These are phyloP conservation scores for Apoderus coryli DNA, from an alignment of 2,888 invertebrate genomes.

Conservation along the genomic window DNA sequence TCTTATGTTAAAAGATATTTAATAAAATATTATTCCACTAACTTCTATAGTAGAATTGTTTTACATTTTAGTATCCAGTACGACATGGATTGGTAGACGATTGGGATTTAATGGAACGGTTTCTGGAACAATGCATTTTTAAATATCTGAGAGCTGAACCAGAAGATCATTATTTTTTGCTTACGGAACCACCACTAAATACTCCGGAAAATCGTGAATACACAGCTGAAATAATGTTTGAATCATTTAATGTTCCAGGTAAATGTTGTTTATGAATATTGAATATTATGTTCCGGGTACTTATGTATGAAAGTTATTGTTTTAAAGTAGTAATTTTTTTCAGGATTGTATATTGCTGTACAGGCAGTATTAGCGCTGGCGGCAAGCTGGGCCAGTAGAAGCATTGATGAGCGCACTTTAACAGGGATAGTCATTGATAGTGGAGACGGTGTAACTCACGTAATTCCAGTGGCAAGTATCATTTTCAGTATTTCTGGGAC, in stretches of 20 bases:
- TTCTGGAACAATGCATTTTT: slow-evolving; percentile 97
- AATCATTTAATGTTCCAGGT: slow-evolving; percentile 99
- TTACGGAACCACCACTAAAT: slow-evolving; percentile 97
- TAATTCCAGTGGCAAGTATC: slow-evolving; percentile 88
- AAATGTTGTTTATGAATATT: too few species aligned
- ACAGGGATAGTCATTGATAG: slow-evolving; percentile 98
- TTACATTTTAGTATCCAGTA: slow-evolving; percentile 73
- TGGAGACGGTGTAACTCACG: slow-evolving; percentile 99
- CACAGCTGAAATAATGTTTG: slow-evolving; percentile 98
- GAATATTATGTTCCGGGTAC: too few species aligned
- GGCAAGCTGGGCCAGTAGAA: slow-evolving; percentile 93
- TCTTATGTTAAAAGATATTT: too few species aligned
- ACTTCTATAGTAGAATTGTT: not conserved
- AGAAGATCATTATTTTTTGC: slow-evolving; percentile 95
- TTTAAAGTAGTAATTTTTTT: too few species aligned
- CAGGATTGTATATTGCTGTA: slow-evolving; percentile 98
- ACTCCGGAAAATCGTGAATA: slow-evolving; percentile 97
- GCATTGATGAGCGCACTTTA: slow-evolving; percentile 78
- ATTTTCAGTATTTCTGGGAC: too few species aligned
- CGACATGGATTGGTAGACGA: slow-evolving; percentile 98
- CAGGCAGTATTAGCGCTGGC: slow-evolving; percentile 97
- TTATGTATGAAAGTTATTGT: too few species aligned
- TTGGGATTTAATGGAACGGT: slow-evolving; percentile 99
- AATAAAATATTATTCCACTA: not conserved
- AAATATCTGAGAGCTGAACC: slow-evolving; percentile 97